phyloP scores from a whole-genome alignment of 2,113 vertebrate species.

The Lamprotornis superbus region DNA sequence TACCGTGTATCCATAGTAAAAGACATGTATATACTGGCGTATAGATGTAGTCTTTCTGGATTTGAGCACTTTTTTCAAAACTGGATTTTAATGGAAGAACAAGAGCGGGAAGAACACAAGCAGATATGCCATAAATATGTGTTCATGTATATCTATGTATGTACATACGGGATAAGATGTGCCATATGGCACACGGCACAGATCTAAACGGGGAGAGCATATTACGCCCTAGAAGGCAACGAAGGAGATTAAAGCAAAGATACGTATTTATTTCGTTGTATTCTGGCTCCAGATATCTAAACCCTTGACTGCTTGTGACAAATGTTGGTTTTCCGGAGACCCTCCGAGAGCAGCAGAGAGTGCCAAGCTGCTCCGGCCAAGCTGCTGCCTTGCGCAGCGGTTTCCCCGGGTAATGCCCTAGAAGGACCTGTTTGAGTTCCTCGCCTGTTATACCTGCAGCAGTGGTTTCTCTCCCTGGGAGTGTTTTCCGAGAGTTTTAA shows the following conservation, averaged over 20 bases:
- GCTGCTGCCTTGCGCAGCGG: rapidly evolving
- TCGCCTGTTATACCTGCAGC: background rate
- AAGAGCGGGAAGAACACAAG: background rate
- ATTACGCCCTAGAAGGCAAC: rapidly evolving
- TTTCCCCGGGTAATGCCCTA: background rate
- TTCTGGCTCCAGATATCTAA: background rate
- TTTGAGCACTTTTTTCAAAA: background rate
- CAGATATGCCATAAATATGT: background rate
- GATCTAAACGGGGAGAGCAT: rapidly evolving
- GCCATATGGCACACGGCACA: background rate
- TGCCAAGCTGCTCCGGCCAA: background rate
- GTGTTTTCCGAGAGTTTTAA: background rate
- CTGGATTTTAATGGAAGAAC: background rate
- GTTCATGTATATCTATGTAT: background rate
- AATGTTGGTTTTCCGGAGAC: background rate
- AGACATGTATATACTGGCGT: background rate
- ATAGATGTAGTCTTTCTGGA: background rate
- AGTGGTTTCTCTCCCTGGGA: background rate
- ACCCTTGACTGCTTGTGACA: background rate
- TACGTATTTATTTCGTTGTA: background rate
- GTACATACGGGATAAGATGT: background rate
- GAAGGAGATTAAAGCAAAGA: background rate
- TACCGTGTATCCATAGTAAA: background rate
- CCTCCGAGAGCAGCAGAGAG: background rate
- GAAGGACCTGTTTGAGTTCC: background rate